Evolutionary conservation across 2,113 vertebrate genomes (phyloP), one percentile per base, ranked within the genome.

Genomic region (Ophthalmolycus amberensis): DNA sequence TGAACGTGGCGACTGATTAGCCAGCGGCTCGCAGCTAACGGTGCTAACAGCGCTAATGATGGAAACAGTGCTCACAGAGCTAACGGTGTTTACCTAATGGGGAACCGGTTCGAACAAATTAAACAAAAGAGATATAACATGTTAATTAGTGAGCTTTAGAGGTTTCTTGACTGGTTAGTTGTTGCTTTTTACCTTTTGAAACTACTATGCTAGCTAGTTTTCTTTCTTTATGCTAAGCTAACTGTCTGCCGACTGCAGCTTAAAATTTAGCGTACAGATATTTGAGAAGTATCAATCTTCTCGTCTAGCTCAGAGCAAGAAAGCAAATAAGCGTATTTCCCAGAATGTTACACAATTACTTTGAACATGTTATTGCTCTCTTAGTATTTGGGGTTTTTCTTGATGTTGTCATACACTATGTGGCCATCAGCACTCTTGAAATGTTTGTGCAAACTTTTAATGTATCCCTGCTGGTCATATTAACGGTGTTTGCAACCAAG

Each of bases 401-500:
- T 79, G 52, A 71, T 79, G 62, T 79, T 72, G 59, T 64, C 50
- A 68, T n/a, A 63, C 34, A 63, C 71, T 46, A 40, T 34, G 60
- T 62, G 70, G 63, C 22, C 40, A 46, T 34, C 42, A 4, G 46
- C 37, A 1, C 64, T 79, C 71, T 34, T 73, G 70, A 85, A 79
- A 87, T 85, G 75, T 85, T 80, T 85, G 80, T 59, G 34, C 68
- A 76, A 71, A 78, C 66, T 34, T 85, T 85, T 80, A 88, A 90
- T 88, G 67, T 42, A 59, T 84, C 85, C 83, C 92, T 79, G 73
- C 63, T 77, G 90, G 71, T 84, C 74, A 46, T 67, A 81, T 86
- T 87, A 82, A 62, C 63, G 25, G 63, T 84, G 79, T 85, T 82
- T 85, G 83, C 58, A 79, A 54, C 58, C 42, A 71, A 14, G 37